Base-by-base conservation (phyloP, 1,140 invertebrate genomes). In the Tenebrio molitor region DNA sequence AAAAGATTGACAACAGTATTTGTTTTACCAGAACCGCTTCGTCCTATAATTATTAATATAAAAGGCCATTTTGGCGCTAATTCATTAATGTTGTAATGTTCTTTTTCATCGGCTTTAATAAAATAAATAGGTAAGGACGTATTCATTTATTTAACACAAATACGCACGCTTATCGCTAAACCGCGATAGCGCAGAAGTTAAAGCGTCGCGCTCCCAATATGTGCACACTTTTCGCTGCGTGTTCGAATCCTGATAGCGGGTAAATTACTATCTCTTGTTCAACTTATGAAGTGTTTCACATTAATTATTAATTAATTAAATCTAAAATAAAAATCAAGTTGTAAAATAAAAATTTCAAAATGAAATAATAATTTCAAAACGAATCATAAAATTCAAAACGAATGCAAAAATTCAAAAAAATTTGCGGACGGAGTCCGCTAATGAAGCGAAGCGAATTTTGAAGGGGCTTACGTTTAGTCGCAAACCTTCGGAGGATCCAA, bases 121-220 rank as follows among this genome's bases (percentile, higher is more conserved):
- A 66, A 66, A 66, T 66, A 36, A 66, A 66, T 66, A 66, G 64
- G 64, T 21, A 66, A 42, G 19, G 34, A 42, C 14, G 5, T 41
- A 42, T 66, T 66, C 36, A 66, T 66, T 66, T 66, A 66, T 66
- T 66, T 66, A 66, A 66, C 34, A 66, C 63, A 66, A 66, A 66
- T 66, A 65, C 64, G 21, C 21, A 19, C 64, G 34, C 64, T 66
- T 42, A 66, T 66, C 64, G 33, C 34, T 66, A 66, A 66, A 66
- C 64, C 34, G 64, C 34, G 15, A 15, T 65, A 65, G 63, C 64
- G 16, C 58, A 29, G 23, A 29, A 33, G 29, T 63, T 63, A 63
- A 63, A 33, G 58, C 58, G 58, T 63, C 58, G 25, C 4, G 12
- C 34, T 66, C 34, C n/a, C 10, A 66, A 66, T 14, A 41, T 66